Percentiles rank a stretch among this genome's conserved stretches.
Evolutionary conservation across 2,113 vertebrate species (phyloP).

Genomic region (Neotoma lepida): DNA sequence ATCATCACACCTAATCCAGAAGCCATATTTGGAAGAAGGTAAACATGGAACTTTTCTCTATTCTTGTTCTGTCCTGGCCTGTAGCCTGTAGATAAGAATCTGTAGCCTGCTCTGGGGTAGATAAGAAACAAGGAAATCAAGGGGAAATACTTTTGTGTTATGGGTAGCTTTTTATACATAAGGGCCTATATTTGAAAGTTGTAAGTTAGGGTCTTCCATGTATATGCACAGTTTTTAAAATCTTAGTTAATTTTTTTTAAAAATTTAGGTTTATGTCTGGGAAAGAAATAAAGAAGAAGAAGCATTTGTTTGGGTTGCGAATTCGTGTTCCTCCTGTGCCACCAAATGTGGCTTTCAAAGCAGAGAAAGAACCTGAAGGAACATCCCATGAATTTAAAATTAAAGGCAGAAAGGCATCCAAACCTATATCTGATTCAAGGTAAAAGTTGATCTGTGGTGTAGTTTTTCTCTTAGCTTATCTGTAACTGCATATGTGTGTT

Average conservation of each 20-base stretch:
- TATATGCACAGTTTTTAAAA: conserved; percentile 63
- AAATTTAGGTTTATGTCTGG: conserved; percentile 97
- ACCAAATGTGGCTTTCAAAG: conserved; percentile 90
- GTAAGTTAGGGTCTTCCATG: conserved; percentile 56
- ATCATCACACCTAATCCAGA: background rate
- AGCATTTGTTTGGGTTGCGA: conserved; percentile 97
- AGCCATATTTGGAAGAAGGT: conserved; percentile 38
- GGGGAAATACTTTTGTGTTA: conserved; percentile 32
- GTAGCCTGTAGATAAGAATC: conserved; percentile 19
- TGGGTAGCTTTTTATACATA: conserved; percentile 45
- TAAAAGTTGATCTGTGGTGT: conserved; percentile 82
- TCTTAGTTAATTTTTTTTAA: conserved; percentile 73
- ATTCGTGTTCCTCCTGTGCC: conserved; percentile 96
- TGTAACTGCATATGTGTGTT: conserved; percentile 66
- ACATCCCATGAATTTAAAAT: conserved; percentile 97
- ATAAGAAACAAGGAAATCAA: conserved; percentile 33
- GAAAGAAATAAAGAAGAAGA: conserved; percentile 99
- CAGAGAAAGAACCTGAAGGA: conserved; percentile 91
- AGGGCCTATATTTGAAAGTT: conserved; percentile 55
- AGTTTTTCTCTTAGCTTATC: conserved; percentile 67
- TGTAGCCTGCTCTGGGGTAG: background rate
- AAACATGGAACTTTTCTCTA: background rate
- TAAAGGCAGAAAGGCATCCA: conserved; percentile 96
- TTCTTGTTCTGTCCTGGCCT: background rate
- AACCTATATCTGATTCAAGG: conserved; percentile 89